Conservation (phyloP, 2,797 vertebrate species). For the Cryptoprocta ferox region DNA sequence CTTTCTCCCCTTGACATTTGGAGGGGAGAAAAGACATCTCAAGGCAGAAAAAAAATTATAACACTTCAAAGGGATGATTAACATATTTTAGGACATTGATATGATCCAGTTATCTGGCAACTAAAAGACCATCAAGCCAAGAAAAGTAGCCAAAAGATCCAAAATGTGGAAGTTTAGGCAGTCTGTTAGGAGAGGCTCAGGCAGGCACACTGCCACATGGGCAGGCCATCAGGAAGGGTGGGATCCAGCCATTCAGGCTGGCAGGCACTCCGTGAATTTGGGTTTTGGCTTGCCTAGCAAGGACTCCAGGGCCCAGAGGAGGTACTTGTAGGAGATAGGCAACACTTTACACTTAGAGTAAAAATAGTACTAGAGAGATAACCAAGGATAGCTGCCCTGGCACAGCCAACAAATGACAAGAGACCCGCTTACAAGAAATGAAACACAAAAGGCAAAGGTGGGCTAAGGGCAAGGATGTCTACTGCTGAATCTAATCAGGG, state of each 20-base stretch:
- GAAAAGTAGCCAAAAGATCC: not conserved
- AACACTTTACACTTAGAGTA: not conserved
- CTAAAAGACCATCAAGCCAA: not conserved
- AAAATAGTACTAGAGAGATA: not conserved
- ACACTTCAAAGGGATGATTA: not conserved
- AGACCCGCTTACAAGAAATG: not conserved
- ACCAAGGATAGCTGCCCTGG: not conserved
- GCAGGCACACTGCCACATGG: fast-evolving
- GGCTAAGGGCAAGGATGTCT: not conserved
- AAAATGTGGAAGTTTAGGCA: not conserved
- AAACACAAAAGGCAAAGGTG: not conserved
- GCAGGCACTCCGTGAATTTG: fast-evolving
- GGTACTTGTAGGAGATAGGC: not conserved
- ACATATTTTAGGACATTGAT: not conserved
- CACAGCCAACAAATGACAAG: not conserved
- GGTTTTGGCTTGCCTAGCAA: not conserved
- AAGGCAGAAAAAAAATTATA: not conserved
- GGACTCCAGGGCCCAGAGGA: not conserved
- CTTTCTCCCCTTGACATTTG: not conserved
- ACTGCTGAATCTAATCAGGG: fast-evolving
- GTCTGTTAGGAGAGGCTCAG: not conserved
- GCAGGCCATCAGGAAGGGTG: not conserved
- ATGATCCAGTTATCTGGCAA: not conserved
- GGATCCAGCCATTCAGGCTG: not conserved
- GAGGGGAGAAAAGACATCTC: not conserved